Base-by-base conservation (phyloP, 2,113 vertebrate species). In the Proterorhinus semilunaris region DNA sequence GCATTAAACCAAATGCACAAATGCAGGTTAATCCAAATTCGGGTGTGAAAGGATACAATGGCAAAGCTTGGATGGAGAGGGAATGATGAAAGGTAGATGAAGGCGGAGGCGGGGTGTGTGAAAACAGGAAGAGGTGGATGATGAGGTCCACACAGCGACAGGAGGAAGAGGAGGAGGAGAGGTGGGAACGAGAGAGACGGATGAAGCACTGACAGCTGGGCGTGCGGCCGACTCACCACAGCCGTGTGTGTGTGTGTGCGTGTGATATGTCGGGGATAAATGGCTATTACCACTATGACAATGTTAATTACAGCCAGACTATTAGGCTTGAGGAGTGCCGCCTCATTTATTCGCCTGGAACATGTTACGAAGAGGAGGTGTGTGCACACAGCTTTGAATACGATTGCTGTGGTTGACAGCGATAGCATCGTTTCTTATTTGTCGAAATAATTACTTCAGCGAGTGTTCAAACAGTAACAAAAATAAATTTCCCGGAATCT, bases 261-360 rank as follows among this genome's bases (percentile, higher is more conserved):
- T 70, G 66, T 72, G 84, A 88, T 84, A 82, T 83, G 61, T 88
- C 81, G 85, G 80, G 86, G 85, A 90, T 89, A 90, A 92, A 89
- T 89, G 89, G 86, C 82, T 86, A 90, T 91, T 89, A 91, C 90
- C 90, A 82, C 76, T 86, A 86, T 91, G 90, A 91, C 91, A 90
- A 91, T 89, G 89, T 91, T 92, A 90, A 91, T 91, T 91, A 91
- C 86, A 84, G 82, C 83, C 82, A 86, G 83, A 85, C 85, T 90
- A 88, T 88, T 86, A 91, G 87, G 76, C 81, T 68, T 1, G 57
- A 81, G 80, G 82, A 90, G 85, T 79, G 74, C 66, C 71, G 83
- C 78, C 87, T 85, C 86, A 89, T 91, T 88, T 85, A 84, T 89
- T 87, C 84, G 85, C 73, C 71, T 66, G 65, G 62, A 80, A 75